A percentile compares a stretch with the other conserved stretches of the same genome.
Conservation (phyloP, 2,113 vertebrate genomes). For the Peucedramus taeniatus region DNA sequence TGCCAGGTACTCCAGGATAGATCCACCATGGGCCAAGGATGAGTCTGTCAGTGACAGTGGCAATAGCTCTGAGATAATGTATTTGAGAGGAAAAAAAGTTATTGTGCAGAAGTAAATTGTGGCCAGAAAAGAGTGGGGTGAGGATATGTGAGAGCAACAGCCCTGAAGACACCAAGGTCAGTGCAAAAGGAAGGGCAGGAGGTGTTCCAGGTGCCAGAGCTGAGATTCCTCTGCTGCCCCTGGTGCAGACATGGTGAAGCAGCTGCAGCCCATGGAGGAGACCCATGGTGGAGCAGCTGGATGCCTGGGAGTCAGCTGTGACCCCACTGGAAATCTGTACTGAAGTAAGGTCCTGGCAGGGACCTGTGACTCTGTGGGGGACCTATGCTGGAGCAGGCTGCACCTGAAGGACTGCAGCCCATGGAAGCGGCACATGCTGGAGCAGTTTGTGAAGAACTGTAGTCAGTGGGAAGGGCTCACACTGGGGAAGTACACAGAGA, state of each 20-base stretch:
- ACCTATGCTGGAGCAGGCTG: not conserved
- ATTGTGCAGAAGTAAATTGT: not conserved
- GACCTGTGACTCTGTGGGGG: too few relatives aligned
- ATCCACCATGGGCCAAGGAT: too few relatives aligned
- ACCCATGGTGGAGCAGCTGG: not conserved
- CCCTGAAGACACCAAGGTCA: not conserved
- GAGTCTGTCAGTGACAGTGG: not conserved
- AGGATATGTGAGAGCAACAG: not conserved
- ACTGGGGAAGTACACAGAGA: rapidly evolving
- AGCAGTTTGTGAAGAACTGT: not conserved
- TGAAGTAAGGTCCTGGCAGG: not conserved
- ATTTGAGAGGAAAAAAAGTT: not conserved
- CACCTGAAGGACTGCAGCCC: not conserved
- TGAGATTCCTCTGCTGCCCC: rapidly evolving
- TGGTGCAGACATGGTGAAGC: not conserved
- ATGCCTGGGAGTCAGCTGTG: not conserved
- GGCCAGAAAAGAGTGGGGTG: not conserved
- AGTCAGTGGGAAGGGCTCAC: not conserved
- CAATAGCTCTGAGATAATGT: not conserved
- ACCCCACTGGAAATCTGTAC: not conserved
- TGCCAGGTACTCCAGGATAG: too few relatives aligned
- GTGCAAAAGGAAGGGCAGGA: rapidly evolving
- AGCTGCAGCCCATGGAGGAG: not conserved
- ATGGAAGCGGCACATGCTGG: rapidly evolving
- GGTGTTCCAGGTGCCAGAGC: rapidly evolving